Evolutionary conservation across 2,113 vertebrate genomes (phyloP).

Genomic region (Lepus timidus): DNA sequence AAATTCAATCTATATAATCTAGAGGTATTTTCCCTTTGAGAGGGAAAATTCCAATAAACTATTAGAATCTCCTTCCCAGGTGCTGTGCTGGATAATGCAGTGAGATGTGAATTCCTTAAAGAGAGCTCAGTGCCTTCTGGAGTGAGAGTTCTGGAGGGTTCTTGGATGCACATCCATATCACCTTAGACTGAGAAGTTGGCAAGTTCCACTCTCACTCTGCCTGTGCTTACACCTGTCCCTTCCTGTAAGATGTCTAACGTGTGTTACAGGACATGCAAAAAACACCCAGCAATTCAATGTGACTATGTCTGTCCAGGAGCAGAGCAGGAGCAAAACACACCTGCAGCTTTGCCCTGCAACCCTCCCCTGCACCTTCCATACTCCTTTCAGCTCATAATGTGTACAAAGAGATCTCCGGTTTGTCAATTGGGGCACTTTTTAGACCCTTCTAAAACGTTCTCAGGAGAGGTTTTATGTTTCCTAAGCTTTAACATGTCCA

Average conservation of each 20-base stretch:
- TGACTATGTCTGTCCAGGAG: not conserved
- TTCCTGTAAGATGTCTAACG: not conserved
- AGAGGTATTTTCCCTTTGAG: not conserved
- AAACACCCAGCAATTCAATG: not conserved
- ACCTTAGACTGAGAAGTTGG: not conserved
- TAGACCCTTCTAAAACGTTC: constrained; percentile 35
- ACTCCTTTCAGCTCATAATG: not conserved
- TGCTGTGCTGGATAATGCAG: not conserved
- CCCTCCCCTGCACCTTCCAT: not conserved
- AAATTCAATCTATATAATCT: not conserved
- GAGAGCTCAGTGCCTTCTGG: not conserved
- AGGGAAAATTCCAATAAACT: not conserved
- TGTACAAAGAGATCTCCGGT: not conserved
- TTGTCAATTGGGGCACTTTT: constrained; percentile 6
- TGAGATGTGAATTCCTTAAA: not conserved
- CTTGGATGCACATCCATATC: not conserved
- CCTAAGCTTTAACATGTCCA: constrained; percentile 60
- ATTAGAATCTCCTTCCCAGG: constrained; percentile 34
- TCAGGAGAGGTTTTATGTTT: constrained; percentile 41
- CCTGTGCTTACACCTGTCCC: not conserved
- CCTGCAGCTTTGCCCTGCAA: not conserved
- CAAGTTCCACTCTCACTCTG: not conserved
- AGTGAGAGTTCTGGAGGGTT: not conserved
- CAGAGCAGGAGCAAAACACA: not conserved
- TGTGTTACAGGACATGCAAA: not conserved